phyloP scores from a whole-genome alignment of 2,113 vertebrate species.

The Meleagris gallopavo region DNA sequence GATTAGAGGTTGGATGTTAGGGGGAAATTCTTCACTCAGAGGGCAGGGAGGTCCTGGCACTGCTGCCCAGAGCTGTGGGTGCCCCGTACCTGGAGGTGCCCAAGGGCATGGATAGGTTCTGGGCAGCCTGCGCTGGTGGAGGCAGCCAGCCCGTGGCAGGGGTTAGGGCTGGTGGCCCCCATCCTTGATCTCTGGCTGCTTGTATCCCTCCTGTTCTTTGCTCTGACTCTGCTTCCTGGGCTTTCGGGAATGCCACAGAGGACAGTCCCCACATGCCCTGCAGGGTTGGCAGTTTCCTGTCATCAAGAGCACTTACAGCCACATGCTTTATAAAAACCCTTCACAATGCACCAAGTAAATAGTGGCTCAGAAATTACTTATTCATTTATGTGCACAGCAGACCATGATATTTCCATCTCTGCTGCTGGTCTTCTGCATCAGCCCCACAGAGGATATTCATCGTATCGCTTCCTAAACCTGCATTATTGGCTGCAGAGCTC shows the following conservation, averaged over 20 bases:
- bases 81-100: too few species aligned
- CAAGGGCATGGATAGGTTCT: too few species aligned
- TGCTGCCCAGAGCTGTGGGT: too few species aligned
- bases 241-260: not conserved
- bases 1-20: too few species aligned
- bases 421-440: not conserved
- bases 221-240: not conserved
- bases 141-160: too few species aligned
- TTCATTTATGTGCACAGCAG: not conserved
- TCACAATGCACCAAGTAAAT: not conserved
- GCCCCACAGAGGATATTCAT: not conserved
- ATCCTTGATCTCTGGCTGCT: not conserved
- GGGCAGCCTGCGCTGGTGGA: too few species aligned
- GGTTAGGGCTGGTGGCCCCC: too few species aligned
- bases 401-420: not conserved
- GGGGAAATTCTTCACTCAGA: too few species aligned
- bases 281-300: not conserved
- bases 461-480: rapidly evolving
- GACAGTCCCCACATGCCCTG: rapidly evolving
- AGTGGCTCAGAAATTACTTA: not conserved
- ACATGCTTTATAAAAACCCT: not conserved
- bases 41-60: too few species aligned
- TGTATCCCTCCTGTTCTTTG: not conserved
- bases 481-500: not conserved
- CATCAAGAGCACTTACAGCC: not conserved